Base-by-base conservation (phyloP, 1,140 invertebrate genomes). In the Pygmarrhopalites habei region DNA sequence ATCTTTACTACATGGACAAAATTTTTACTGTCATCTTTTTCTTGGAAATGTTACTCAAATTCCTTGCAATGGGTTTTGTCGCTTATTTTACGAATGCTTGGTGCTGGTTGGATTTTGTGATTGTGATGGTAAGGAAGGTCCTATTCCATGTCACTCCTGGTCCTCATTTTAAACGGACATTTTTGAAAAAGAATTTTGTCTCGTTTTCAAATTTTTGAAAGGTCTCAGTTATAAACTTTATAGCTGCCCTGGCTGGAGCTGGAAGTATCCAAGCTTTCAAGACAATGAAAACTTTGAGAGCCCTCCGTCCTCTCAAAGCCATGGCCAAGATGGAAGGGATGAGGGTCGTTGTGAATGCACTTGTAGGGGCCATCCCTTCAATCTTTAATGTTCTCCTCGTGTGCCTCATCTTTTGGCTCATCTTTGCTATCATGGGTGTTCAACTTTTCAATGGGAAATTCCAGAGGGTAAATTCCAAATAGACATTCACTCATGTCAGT, bases 1-100 rank as follows among this genome's bases (percentile, higher is more conserved):
- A n/a, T n/a, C n/a, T n/a, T n/a, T n/a, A n/a, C n/a, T n/a, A n/a
- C n/a, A n/a, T n/a, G n/a, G n/a, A n/a, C n/a, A n/a, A n/a, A n/a
- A n/a, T 91, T 98, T 75, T 98, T 98, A 78, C 97, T 92, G 92
- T 81, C n/a, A n/a, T n/a, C n/a, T n/a, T n/a, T n/a, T n/a, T n/a
- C n/a, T n/a, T n/a, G n/a, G n/a, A n/a, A n/a, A 96, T 72, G 95
- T 95, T 59, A 86, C 96, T 73, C 95, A 95, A 68, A 96, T 95
- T 76, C 87, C 87, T n/a, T n/a, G n/a, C n/a, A n/a, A n/a, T n/a
- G n/a, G n/a, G n/a, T n/a, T n/a, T n/a, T n/a, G n/a, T n/a, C 74
- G 92, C 92, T 76, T 98, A 98, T 79, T 98, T 98, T 77, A 95
- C 92, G 26, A 97, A 98, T 75, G 94, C 93, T 39, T 98, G 94